Conservation (phyloP, 1,140 invertebrate species). For the Aphis gossypii region DNA sequence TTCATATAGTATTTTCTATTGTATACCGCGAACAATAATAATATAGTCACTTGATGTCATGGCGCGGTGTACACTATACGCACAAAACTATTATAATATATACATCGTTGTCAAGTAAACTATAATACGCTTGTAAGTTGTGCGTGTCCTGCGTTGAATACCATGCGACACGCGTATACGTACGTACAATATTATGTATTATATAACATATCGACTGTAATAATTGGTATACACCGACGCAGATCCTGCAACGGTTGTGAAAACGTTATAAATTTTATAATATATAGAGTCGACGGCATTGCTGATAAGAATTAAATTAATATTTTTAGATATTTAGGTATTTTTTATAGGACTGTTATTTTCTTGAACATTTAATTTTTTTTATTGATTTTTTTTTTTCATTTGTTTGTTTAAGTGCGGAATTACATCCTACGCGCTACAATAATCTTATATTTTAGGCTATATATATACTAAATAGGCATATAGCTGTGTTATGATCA, state of each 20-base stretch:
- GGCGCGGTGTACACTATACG: neutral
- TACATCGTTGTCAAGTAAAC: neutral
- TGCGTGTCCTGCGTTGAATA: neutral
- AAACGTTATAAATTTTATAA: neutral
- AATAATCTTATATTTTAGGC: neutral
- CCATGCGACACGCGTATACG: neutral
- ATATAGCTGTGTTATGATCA: neutral
- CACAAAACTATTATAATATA: neutral
- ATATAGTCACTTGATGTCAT: conserved; percentile 7
- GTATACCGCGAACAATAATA: neutral
- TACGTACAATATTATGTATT: neutral
- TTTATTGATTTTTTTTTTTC: neutral
- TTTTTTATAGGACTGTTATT: neutral
- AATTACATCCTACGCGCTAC: neutral
- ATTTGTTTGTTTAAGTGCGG: neutral
- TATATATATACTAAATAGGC: neutral
- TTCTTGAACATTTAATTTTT: neutral
- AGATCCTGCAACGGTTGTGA: neutral
- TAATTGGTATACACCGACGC: neutral
- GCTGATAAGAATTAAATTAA: neutral
- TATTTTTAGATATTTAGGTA: neutral
- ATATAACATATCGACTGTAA: neutral
- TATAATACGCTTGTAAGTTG: neutral
- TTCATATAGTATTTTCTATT: neutral
- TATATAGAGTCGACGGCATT: neutral